Evolutionary conservation across 92 coral and sea anemone genomes (phyloP).

Genomic region (Muricea muricata): DNA sequence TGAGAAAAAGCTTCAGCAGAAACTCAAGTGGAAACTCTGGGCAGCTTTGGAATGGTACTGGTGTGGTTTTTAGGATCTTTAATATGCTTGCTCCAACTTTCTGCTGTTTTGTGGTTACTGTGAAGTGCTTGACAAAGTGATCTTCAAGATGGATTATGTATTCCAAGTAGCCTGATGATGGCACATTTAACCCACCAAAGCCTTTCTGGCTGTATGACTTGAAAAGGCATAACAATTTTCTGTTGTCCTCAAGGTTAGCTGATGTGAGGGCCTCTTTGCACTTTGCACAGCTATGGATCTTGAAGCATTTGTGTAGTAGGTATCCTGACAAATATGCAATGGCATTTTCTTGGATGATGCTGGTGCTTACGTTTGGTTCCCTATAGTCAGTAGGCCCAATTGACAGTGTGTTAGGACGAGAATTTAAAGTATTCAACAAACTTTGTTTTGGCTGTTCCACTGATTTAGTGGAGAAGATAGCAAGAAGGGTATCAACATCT

Average conservation of each 20-base stretch:
- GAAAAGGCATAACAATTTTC: background rate
- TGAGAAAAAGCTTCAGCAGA: slow-evolving; percentile 1
- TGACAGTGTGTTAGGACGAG: background rate
- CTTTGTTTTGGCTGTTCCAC: background rate
- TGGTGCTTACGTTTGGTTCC: background rate
- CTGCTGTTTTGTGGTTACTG: background rate
- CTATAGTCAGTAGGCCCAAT: background rate
- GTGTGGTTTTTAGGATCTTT: background rate
- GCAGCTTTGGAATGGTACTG: background rate
- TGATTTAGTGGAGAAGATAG: background rate
- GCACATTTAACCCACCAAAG: background rate
- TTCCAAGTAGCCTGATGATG: background rate
- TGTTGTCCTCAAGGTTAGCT: background rate
- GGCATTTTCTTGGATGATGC: background rate
- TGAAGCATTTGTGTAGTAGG: background rate
- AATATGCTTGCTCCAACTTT: background rate
- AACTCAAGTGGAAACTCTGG: background rate
- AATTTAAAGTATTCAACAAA: background rate
- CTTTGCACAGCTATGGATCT: background rate
- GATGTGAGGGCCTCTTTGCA: background rate
- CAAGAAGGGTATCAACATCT: background rate
- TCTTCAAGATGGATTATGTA: background rate
- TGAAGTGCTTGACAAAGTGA: background rate
- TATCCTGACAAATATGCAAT: background rate
- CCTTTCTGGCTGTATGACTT: background rate